Base-by-base conservation (phyloP, 2,888 invertebrate species). In the Phyllotreta cruciferae region DNA sequence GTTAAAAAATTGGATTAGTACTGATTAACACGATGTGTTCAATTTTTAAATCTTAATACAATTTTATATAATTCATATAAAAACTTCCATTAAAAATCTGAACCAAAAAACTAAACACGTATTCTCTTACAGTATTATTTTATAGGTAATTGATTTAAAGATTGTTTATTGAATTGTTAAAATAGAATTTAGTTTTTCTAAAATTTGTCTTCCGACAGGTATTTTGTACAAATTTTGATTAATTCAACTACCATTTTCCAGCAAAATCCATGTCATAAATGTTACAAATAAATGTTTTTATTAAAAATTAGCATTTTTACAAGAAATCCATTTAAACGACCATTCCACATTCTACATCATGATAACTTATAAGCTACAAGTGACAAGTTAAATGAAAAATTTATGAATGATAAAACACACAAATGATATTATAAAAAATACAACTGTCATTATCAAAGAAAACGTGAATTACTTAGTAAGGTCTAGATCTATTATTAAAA, bases 401-500 rank as follows among this genome's bases (percentile, higher is more conserved):
- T 24, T 41, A 41, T 41, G 10, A 10, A 41, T 41, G n/a, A 41
- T 4, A 41, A 41, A 41, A 41, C 41, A 41, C 41, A 9, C n/a
- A 41, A 41, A 41, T 10, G 24, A 24, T 24, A 24, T 4, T n/a
- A n/a, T n/a, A n/a, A n/a, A n/a, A n/a, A n/a, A n/a, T n/a, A n/a
- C n/a, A n/a, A n/a, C 24, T 24, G 24, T 49, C 4, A 4, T 49
- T 47, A 47, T 13, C 13, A 10, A 47, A 47, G 11, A 47, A 10
- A 34, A n/a, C 11, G 5, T 34, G 36, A 9, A 50, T n/a, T 44
- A 6, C 4, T 61, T 49, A 67, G 63, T 67, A 67, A 7, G 60
- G 67, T 35, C 67, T 65, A 47, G 65, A 66, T 37, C 62, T 69
- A 66, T 85, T 83, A 72, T 86, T 89, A 67, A 87, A 87, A 54